Percentiles rank a stretch among this genome's conserved stretches.
Evolutionary conservation across 2,113 vertebrate species (phyloP).

Genomic region (Alligator sinensis): DNA sequence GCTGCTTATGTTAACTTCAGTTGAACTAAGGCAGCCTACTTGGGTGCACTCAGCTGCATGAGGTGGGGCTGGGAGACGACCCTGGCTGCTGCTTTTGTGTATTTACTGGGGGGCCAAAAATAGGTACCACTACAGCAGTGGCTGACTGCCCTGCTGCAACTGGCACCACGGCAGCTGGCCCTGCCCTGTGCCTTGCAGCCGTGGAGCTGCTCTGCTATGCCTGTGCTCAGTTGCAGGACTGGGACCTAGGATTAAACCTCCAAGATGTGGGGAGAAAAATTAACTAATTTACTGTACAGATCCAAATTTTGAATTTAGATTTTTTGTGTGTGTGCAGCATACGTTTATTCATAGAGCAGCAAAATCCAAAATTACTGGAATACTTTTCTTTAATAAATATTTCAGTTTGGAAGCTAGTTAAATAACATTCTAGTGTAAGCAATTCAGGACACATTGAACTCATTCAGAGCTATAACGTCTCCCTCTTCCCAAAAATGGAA

Average conservation of each 20-base stretch:
- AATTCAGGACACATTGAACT: slow-evolving; percentile 66
- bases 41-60: too few species aligned
- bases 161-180: too few species aligned
- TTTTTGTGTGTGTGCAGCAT: slow-evolving; percentile 10
- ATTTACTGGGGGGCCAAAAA: too few species aligned
- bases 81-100: too few species aligned
- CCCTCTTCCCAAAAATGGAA: slow-evolving; percentile 54
- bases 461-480: slow-evolving; percentile 23
- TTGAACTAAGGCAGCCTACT: accelerated
- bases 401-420: slow-evolving; percentile 38
- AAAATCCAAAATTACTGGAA: slow-evolving; percentile 62
- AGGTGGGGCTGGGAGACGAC: too few species aligned
- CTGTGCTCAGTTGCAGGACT: not conserved
- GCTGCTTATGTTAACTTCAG: accelerated
- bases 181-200: not conserved
- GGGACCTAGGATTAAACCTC: slow-evolving; percentile 27
- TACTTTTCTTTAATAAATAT: slow-evolving; percentile 29
- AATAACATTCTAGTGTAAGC: not conserved
- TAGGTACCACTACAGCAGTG: too few species aligned
- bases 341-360: not conserved
- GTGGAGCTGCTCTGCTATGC: not conserved
- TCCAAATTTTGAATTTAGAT: slow-evolving; percentile 35
- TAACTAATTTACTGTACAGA: slow-evolving; percentile 14
- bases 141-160: too few species aligned
- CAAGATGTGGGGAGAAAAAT: not conserved